phyloP scores from a whole-genome alignment of 1,140 invertebrate species.

The Diabrotica undecimpunctata region DNA sequence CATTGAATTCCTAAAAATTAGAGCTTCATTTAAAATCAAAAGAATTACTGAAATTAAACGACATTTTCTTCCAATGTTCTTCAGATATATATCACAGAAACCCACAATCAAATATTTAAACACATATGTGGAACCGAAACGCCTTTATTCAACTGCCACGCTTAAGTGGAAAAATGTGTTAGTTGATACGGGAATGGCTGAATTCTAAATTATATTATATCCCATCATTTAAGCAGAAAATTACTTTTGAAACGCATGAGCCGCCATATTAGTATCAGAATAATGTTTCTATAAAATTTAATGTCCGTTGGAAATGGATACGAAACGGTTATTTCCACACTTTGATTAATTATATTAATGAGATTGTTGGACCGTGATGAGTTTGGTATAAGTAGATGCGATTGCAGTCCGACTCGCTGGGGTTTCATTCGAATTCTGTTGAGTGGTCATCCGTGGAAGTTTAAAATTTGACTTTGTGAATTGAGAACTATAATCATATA shows the following conservation, averaged over 20 bases:
- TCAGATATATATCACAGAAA: too few relatives aligned
- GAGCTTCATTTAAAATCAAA: too few relatives aligned
- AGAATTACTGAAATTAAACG: too few relatives aligned
- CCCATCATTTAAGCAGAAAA: background rate
- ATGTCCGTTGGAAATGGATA: background rate
- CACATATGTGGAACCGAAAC: background rate
- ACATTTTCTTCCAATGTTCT: too few relatives aligned
- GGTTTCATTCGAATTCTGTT: background rate
- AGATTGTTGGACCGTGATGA: background rate
- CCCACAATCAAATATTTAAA: background rate
- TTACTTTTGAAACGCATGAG: conserved; percentile 2
- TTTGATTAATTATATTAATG: background rate
- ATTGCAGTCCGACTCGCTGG: background rate
- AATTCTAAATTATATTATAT: background rate
- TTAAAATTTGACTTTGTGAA: background rate
- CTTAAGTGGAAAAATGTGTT: conserved; percentile 1
- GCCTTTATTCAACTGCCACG: background rate
- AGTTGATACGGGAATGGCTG: conserved; percentile 1
- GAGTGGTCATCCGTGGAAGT: background rate
- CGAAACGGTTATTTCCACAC: background rate
- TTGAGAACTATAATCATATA: background rate
- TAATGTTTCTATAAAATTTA: conserved; percentile 3
- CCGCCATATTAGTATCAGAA: background rate
- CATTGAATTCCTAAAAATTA: too few relatives aligned
- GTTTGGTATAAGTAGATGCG: background rate